Conservation (phyloP, 1,140 invertebrate species). For the Calephelis virginiensis region DNA sequence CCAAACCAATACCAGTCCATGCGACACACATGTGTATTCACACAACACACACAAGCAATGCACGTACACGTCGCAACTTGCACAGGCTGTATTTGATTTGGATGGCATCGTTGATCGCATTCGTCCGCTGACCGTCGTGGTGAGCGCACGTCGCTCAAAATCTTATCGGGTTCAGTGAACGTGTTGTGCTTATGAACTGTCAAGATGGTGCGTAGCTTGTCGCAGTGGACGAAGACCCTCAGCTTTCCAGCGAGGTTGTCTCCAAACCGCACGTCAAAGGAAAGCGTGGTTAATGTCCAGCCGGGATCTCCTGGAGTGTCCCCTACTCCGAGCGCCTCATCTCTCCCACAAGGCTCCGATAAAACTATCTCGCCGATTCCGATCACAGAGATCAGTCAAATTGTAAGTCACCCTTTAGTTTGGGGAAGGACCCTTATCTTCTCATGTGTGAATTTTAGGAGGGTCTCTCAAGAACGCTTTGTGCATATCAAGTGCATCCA, state of each 20-base stretch:
- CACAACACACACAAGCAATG: conserved; percentile 27
- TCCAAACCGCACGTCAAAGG: conserved; percentile 86
- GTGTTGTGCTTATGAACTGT: conserved; percentile 65
- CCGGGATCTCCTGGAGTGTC: conserved; percentile 69
- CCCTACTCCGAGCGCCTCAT: conserved; percentile 74
- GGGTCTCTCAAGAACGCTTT: conserved; percentile 23
- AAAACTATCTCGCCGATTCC: conserved; percentile 77
- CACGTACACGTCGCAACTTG: conserved; percentile 54
- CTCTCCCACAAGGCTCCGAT: conserved; percentile 71
- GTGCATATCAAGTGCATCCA: conserved; percentile 24
- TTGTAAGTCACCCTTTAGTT: conserved; percentile 74
- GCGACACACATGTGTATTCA: conserved; percentile 31
- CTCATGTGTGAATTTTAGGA: conserved; percentile 23
- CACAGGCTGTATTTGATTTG: conserved; percentile 49
- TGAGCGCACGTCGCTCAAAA: conserved; percentile 49
- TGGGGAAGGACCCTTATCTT: conserved; percentile 30
- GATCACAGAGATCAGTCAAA: conserved; percentile 82
- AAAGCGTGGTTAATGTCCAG: conserved; percentile 80
- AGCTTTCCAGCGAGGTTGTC: conserved; percentile 90
- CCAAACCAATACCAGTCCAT: conserved; percentile 45
- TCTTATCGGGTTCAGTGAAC: conserved; percentile 52
- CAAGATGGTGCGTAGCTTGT: conserved; percentile 89
- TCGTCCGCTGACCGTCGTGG: conserved; percentile 52
- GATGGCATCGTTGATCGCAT: conserved; percentile 41
- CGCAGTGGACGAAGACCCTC: conserved; percentile 92